Conservation (phyloP, 1,140 invertebrate genomes). For the Drosophila athabasca region DNA sequence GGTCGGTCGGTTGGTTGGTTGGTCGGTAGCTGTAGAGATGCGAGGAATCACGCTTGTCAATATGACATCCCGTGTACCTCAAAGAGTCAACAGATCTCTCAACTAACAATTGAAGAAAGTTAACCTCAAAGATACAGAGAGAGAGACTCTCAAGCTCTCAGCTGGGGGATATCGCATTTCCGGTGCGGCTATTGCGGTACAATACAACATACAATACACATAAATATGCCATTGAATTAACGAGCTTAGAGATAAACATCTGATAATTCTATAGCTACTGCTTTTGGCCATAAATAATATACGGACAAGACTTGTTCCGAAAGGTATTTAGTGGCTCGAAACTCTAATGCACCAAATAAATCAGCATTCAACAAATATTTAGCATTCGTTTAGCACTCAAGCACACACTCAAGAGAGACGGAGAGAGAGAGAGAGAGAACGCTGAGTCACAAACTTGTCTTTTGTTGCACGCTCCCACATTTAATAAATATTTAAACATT, state of each 20-base stretch:
- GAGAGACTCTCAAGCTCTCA: slow-evolving; percentile 1
- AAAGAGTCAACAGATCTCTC: slow-evolving; percentile 35
- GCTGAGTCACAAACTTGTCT: slow-evolving; percentile 78
- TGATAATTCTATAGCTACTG: slow-evolving; percentile 40
- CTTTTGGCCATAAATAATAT: slow-evolving; percentile 36
- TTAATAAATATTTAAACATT: slow-evolving; percentile 80
- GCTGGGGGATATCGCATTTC: slow-evolving; percentile 68
- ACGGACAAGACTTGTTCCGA: slow-evolving; percentile 45
- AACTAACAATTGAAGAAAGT: slow-evolving; percentile 66
- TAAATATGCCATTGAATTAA: slow-evolving; percentile 50
- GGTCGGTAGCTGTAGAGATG: neutral
- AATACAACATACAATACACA: too few species aligned
- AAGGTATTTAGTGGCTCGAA: slow-evolving; percentile 66
- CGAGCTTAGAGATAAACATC: slow-evolving; percentile 52
- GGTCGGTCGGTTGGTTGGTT: neutral
- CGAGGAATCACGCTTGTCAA: slow-evolving; percentile 68
- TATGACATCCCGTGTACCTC: slow-evolving; percentile 53
- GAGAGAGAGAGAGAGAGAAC: slow-evolving; percentile 23
- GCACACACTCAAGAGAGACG: neutral
- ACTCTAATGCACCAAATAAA: slow-evolving; percentile 78
- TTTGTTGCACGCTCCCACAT: slow-evolving; percentile 75
- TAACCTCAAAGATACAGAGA: slow-evolving; percentile 30
- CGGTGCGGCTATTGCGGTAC: slow-evolving; percentile 70
- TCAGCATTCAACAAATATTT: slow-evolving; percentile 69
- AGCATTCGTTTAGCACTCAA: slow-evolving; percentile 72